Percentiles rank a stretch among this genome's conserved stretches.
phyloP scores from a whole-genome alignment of 2,113 vertebrate species.

The Dermatemys mawii region DNA sequence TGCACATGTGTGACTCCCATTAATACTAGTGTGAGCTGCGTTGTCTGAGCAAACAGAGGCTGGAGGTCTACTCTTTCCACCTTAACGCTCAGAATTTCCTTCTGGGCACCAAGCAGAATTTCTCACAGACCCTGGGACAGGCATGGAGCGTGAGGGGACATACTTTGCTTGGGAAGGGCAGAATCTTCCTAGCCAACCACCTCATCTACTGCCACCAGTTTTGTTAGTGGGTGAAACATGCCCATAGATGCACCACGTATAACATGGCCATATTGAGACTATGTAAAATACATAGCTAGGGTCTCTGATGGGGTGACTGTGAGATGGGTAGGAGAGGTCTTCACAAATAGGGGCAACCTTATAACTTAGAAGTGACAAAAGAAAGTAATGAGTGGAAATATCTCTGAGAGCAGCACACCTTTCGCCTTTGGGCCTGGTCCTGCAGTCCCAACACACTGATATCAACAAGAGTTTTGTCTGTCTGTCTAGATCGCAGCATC shows the following conservation, averaged over 20 bases:
- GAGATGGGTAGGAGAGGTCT: rapidly evolving
- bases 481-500: rapidly evolving
- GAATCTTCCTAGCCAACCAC: rapidly evolving
- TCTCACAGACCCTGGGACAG: rapidly evolving
- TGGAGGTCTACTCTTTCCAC: rapidly evolving
- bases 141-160: rapidly evolving
- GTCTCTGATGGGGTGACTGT: not conserved
- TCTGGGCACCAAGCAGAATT: not conserved
- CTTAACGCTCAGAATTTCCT: not conserved
- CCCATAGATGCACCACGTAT: too few species aligned
- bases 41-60: not conserved
- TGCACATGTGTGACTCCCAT: not conserved
- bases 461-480: rapidly evolving
- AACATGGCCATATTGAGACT: rapidly evolving
- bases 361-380: not conserved
- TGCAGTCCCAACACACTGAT: rapidly evolving
- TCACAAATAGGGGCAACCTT: not conserved
- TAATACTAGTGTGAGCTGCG: not conserved
- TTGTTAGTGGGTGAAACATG: not conserved
- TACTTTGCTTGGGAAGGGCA: not conserved
- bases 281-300: rapidly evolving
- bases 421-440: not conserved
- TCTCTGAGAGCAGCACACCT: rapidly evolving
- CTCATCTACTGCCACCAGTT: rapidly evolving
- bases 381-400: not conserved